phyloP scores from a whole-genome alignment of 2,797 vertebrate species.

The Urosaurus nigricauda region DNA sequence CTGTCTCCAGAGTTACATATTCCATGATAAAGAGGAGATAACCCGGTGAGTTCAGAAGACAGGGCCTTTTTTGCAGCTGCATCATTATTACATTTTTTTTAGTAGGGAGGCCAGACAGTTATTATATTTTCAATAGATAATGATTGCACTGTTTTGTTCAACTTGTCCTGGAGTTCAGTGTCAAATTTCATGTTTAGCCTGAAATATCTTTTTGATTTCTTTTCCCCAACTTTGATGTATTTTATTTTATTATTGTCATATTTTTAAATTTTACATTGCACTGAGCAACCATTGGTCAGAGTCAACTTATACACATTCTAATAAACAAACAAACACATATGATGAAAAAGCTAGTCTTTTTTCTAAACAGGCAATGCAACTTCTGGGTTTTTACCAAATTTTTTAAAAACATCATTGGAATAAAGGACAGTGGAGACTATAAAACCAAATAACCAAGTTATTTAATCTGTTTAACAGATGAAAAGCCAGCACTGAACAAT shows the following conservation, averaged over 20 bases:
- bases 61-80: neutral
- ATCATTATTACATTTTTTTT: neutral
- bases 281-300: neutral
- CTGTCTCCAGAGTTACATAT: neutral
- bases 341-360: neutral
- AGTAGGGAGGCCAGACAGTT: neutral
- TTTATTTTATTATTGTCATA: neutral
- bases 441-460: neutral
- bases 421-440: neutral
- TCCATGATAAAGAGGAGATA: neutral
- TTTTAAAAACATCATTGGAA: neutral
- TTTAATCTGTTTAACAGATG: conserved; percentile 25
- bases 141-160: neutral
- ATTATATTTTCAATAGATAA: neutral
- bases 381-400: neutral
- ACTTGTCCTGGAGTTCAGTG: neutral
- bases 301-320: neutral
- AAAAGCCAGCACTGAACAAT: neutral
- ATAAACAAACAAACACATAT: neutral
- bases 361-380: neutral
- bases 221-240: neutral
- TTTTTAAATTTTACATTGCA: neutral
- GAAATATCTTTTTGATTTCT: neutral
- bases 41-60: neutral
- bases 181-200: neutral